Conservation (phyloP, 1,140 invertebrate genomes). For the Solen grandis region DNA sequence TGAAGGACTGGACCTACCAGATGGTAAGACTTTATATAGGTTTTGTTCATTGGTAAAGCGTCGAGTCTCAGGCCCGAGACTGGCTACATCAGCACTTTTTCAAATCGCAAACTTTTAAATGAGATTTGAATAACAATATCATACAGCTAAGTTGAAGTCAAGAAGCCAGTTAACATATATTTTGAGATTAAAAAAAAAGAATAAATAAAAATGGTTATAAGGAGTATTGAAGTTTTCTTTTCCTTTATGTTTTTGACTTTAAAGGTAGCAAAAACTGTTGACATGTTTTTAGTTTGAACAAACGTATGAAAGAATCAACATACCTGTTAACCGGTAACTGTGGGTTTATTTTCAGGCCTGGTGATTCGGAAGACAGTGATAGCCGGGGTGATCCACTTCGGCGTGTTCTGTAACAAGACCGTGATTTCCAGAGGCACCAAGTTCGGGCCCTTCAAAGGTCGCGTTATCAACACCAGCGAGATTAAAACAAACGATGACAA, state of each 20-base stretch:
- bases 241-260: not conserved
- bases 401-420: slow-evolving; percentile 75
- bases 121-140: slow-evolving; percentile 3
- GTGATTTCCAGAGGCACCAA: slow-evolving; percentile 71
- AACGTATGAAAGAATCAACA: not conserved
- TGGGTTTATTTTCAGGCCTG: slow-evolving; percentile 63
- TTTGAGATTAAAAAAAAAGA: no score
- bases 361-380: slow-evolving; percentile 72
- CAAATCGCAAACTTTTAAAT: not conserved
- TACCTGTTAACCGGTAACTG: not conserved
- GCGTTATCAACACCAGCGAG: slow-evolving; percentile 78
- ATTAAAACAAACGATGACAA: slow-evolving; percentile 80
- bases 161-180: not conserved
- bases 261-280: no score
- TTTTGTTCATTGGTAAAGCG: not conserved
- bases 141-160: slow-evolving; percentile 12
- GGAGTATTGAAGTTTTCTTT: no score
- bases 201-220: no score
- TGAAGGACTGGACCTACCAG: slow-evolving; percentile 31
- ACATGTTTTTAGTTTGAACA: not conserved
- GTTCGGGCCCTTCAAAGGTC: slow-evolving; percentile 80
- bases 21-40: slow-evolving; percentile 10
- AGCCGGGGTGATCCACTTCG: slow-evolving; percentile 74
- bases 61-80: not conserved
- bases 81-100: not conserved